These are phyloP conservation scores for Petaurus breviceps DNA, from an alignment of 2,113 vertebrate species.

Conservation along the genomic window DNA sequence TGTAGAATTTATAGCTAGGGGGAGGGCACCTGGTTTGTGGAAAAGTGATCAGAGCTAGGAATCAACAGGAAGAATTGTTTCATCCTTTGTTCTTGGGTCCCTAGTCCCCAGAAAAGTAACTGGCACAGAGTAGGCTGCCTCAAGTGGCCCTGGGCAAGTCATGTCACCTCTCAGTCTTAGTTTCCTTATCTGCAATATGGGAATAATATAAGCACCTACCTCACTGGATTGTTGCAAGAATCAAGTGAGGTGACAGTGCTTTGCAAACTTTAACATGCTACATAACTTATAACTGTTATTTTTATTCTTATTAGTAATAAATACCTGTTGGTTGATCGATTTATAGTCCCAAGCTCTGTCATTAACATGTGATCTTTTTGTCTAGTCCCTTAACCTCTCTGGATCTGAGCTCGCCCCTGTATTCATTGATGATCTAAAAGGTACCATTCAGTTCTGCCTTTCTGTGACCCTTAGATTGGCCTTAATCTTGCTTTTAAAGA, in stretches of 20 bases:
- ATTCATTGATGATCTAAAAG: neutral
- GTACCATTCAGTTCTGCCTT: neutral
- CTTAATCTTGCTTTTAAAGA: constrained; percentile 6
- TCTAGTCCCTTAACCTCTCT: neutral
- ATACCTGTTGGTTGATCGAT: neutral
- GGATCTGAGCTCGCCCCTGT: constrained; percentile 9
- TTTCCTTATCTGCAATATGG: neutral
- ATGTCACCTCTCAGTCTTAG: neutral
- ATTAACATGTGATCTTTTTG: neutral
- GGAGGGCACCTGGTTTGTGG: neutral
- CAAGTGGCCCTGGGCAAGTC: constrained; percentile 16
- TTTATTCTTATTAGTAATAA: neutral
- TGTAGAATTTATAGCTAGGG: neutral
- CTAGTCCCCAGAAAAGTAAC: neutral
- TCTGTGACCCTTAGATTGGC: neutral
- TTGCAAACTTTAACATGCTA: neutral
- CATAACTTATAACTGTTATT: neutral
- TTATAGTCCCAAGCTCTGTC: neutral
- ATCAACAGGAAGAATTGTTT: neutral
- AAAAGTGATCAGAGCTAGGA: neutral
- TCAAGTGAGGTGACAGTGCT: neutral
- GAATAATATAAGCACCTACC: neutral
- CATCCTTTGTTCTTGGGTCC: neutral
- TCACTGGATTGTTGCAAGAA: neutral
- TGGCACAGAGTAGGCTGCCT: neutral